phyloP scores from a whole-genome alignment of 2,888 invertebrate genomes.

The Aspidiotus rigidus region DNA sequence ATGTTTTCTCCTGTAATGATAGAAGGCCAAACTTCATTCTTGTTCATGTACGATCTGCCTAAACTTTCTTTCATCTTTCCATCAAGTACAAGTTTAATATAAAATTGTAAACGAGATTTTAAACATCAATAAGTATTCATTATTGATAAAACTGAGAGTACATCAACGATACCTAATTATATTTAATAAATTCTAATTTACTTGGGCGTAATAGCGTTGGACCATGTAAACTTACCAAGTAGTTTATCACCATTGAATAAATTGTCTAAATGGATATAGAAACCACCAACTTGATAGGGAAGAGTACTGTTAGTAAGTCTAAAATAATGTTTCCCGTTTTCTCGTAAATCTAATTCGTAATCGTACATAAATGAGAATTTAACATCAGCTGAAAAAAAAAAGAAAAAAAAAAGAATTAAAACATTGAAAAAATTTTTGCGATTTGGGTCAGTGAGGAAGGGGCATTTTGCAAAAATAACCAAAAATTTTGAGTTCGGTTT shows the following conservation, averaged over 20 bases:
- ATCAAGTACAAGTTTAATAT: not conserved
- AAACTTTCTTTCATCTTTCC: not conserved
- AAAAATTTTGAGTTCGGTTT: not conserved
- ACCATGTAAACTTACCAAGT: conserved; percentile 38
- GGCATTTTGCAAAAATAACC: not conserved
- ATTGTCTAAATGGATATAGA: conserved; percentile 39
- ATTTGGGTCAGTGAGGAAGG: too few species aligned
- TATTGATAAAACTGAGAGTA: not conserved
- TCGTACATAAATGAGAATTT: conserved; percentile 38
- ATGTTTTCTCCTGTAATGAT: conserved; percentile 42
- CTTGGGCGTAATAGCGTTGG: too few species aligned
- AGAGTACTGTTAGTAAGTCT: conserved; percentile 37
- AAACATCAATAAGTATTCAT: not conserved
- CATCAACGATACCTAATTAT: too few species aligned
- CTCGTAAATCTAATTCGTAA: conserved; percentile 37
- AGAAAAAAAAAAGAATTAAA: not conserved
- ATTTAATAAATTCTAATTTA: too few species aligned
- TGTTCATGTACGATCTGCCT: not conserved
- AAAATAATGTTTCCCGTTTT: conserved; percentile 38
- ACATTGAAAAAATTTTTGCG: not conserved
- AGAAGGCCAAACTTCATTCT: not conserved
- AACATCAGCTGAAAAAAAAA: conserved; percentile 36
- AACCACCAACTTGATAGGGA: conserved; percentile 37
- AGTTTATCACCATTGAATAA: conserved; percentile 41
- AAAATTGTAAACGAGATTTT: not conserved